phyloP scores from a whole-genome alignment of 2,888 invertebrate species.

The Drosophila pseudotakahashii region DNA sequence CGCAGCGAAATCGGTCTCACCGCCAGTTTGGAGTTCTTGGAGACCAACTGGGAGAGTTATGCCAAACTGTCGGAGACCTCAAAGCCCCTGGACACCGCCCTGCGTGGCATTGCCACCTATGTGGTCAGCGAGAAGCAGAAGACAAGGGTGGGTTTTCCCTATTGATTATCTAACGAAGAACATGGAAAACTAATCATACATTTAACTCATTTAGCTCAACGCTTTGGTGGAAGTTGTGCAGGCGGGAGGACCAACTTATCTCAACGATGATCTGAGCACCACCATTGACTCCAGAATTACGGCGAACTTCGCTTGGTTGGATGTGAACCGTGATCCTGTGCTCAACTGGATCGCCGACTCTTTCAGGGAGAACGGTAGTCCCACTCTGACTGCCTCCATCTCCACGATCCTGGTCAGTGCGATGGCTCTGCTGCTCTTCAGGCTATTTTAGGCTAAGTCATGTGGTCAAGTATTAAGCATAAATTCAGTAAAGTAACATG shows the following conservation, averaged over 20 bases:
- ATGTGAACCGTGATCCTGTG: constrained; percentile 69
- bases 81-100: constrained; percentile 74
- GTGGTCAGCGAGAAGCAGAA: constrained; percentile 76
- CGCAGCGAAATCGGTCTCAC: constrained; percentile 84
- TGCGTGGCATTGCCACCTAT: constrained; percentile 71
- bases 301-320: constrained; percentile 76
- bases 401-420: constrained; percentile 42
- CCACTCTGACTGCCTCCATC: constrained; percentile 45
- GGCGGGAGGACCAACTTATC: constrained; percentile 44
- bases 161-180: background rate
- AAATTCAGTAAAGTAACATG: constrained; percentile 10
- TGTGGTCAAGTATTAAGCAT: constrained; percentile 15
- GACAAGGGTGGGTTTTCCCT: constrained; percentile 58
- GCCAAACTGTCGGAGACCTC: constrained; percentile 52
- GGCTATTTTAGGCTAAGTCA: constrained; percentile 33
- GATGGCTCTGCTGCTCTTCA: constrained; percentile 32
- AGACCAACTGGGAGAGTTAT: constrained; percentile 82
- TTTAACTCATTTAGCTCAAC: constrained; percentile 52
- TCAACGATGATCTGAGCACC: constrained; percentile 43
- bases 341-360: constrained; percentile 71
- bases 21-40: constrained; percentile 85
- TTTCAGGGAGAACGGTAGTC: constrained; percentile 35
- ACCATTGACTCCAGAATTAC: constrained; percentile 54
- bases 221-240: constrained; percentile 65
- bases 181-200: background rate